Conservation (phyloP, 2,797 vertebrate species). For the Protonibea diacanthus region DNA sequence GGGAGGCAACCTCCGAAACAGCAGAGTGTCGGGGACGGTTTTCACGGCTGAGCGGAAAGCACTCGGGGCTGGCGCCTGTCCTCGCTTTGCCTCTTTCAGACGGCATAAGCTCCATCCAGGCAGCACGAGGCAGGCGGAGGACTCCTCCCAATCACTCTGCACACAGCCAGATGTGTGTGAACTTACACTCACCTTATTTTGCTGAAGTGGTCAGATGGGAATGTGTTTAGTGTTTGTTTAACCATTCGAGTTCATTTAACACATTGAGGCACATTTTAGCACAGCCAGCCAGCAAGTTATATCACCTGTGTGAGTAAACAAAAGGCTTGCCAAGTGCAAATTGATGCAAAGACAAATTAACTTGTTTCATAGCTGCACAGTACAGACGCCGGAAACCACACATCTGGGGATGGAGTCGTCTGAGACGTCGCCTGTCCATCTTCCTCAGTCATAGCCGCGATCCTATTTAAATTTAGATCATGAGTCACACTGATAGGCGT, state of each 20-base stretch:
- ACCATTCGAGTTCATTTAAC: neutral
- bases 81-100: conserved; percentile 54
- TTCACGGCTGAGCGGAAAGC: no score
- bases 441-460: conserved; percentile 11
- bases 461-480: conserved; percentile 68
- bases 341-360: neutral
- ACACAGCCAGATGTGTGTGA: conserved; percentile 39
- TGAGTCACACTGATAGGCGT: conserved; percentile 62
- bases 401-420: neutral
- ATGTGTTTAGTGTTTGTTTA: no score
- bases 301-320: neutral
- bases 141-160: conserved; percentile 61
- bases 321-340: neutral
- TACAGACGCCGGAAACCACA: neutral
- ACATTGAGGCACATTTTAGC: neutral
- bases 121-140: conserved; percentile 33
- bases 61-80: no score
- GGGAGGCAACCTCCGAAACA: conserved; percentile 29
- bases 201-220: neutral
- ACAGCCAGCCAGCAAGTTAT: neutral
- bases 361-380: neutral
- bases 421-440: conserved; percentile 38
- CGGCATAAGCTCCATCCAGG: conserved; percentile 59
- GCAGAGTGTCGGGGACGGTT: no score
- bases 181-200: conserved; percentile 28